Evolutionary conservation across 2,888 invertebrate species (phyloP).

Genomic region (Megaustenia siamemsis): DNA sequence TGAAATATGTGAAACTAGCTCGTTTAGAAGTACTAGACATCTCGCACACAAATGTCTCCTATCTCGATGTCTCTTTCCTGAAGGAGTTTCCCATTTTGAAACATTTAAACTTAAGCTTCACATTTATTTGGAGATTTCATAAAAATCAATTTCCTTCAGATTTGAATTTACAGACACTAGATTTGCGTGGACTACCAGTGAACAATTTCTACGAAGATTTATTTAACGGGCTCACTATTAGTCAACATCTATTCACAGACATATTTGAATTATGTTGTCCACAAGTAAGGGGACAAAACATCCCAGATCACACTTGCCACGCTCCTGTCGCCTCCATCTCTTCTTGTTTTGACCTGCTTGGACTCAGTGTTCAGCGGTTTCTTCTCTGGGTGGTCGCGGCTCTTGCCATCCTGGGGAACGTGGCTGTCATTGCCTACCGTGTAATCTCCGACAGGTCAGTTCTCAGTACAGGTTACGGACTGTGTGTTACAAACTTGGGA

Average conservation of each 20-base stretch:
- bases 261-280: conserved; percentile 42
- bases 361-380: conserved; percentile 52
- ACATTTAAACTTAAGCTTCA: neutral
- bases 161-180: neutral
- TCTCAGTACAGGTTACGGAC: conserved; percentile 39
- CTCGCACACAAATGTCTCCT: too few species aligned
- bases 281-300: neutral
- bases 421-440: conserved; percentile 57
- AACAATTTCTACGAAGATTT: neutral
- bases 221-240: conserved; percentile 15
- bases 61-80: too few species aligned
- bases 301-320: conserved; percentile 34
- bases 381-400: conserved; percentile 62
- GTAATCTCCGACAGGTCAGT: conserved; percentile 62
- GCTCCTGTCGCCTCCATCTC: conserved; percentile 60
- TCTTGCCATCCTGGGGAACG: conserved; percentile 61
- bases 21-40: too few species aligned
- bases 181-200: neutral
- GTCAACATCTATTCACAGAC: neutral
- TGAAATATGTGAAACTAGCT: too few species aligned
- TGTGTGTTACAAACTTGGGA: conserved; percentile 18
- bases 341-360: conserved; percentile 65
- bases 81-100: too few species aligned
- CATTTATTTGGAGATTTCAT: neutral
- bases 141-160: neutral